Percentiles rank a stretch among this genome's conserved stretches.
Evolutionary conservation across 2,113 vertebrate genomes (phyloP).

Genomic region (Anguilla japonica): DNA sequence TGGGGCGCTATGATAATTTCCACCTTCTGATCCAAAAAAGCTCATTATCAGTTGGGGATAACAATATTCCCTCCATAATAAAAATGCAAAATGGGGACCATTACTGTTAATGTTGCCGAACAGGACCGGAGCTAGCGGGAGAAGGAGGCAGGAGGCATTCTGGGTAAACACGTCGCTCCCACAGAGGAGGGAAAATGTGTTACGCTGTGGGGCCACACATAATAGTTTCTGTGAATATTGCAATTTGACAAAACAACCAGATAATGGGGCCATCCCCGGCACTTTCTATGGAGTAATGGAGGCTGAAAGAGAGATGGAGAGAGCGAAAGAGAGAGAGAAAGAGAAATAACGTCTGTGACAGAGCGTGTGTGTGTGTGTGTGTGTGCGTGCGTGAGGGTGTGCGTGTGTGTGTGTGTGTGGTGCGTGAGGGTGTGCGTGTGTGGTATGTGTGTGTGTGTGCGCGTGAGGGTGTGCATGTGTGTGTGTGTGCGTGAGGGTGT

Average conservation of each 20-base stretch:
- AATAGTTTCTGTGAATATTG: conserved; percentile 1
- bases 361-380: no score
- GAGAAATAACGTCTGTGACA: no score
- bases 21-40: background rate
- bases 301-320: background rate
- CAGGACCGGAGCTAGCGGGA: background rate
- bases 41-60: background rate
- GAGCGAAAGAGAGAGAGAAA: no score
- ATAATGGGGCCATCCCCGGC: background rate
- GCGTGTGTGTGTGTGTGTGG: no score
- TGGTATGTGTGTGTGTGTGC: background rate
- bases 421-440: no score
- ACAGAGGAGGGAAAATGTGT: background rate
- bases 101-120: background rate
- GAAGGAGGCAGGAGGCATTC: background rate
- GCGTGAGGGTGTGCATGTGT: no score
- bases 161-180: background rate
- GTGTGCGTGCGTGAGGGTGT: no score
- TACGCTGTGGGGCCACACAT: background rate
- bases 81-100: background rate
- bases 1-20: background rate
- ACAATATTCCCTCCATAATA: background rate
- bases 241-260: conserved; percentile 9
- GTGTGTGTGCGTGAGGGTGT: no score
- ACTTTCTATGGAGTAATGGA: background rate